phyloP scores from a whole-genome alignment of 2,888 invertebrate genomes.

The Tanypteryx hageni region DNA sequence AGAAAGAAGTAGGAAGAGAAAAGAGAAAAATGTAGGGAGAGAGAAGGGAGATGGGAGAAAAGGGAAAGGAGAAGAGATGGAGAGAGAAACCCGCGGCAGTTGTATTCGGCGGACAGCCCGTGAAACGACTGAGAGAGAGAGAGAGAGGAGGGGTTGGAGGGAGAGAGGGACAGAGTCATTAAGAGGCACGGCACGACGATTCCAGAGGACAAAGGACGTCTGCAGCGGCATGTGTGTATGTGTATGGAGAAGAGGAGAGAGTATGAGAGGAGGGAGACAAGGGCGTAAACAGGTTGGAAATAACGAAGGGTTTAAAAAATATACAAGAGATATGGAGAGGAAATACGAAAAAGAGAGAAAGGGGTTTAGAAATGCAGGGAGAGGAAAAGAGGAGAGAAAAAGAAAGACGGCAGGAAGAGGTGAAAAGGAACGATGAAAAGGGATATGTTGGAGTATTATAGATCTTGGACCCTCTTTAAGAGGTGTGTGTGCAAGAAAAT shows the following conservation, averaged over 20 bases:
- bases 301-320: neutral
- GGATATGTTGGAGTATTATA: neutral
- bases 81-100: no score
- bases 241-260: neutral
- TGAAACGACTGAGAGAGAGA: neutral
- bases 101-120: neutral
- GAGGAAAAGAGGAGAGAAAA: neutral
- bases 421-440: neutral
- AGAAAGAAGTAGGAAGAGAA: neutral
- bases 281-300: constrained; percentile 31
- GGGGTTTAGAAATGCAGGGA: neutral
- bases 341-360: neutral
- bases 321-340: neutral
- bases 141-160: neutral
- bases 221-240: neutral
- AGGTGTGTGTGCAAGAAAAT: no score
- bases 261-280: neutral
- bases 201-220: constrained; percentile 17
- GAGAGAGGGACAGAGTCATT: neutral
- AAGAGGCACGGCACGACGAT: neutral
- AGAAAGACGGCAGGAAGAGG: neutral
- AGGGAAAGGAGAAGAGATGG: neutral
- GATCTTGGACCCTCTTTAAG: no score
- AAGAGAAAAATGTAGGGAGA: neutral
- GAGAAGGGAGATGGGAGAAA: neutral